Percentiles rank a stretch among this genome's conserved stretches.
Conservation (phyloP, 2,113 vertebrate species). For the Pitta sordida region DNA sequence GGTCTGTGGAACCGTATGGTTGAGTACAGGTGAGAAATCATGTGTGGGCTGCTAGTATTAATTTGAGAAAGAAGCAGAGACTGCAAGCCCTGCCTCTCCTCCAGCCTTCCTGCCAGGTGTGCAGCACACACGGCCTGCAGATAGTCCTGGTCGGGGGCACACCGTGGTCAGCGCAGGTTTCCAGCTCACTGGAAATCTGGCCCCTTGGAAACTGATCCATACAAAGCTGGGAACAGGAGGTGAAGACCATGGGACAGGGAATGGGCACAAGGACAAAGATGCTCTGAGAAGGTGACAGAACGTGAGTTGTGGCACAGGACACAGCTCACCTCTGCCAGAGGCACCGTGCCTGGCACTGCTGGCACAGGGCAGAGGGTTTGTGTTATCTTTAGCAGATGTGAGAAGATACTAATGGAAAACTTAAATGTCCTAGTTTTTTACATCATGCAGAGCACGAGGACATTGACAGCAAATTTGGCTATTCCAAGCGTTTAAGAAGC, state of each 20-base stretch:
- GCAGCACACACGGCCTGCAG: background rate
- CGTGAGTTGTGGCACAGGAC: fast-evolving
- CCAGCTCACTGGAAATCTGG: background rate
- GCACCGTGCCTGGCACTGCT: background rate
- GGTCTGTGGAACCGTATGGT: background rate
- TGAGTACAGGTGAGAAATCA: background rate
- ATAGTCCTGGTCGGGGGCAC: fast-evolving
- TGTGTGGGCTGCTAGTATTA: background rate
- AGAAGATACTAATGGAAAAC: background rate
- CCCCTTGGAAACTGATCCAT: background rate
- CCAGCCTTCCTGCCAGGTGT: background rate
- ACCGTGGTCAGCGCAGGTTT: background rate
- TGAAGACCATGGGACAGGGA: background rate
- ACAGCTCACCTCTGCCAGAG: fast-evolving
- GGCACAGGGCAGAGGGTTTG: background rate
- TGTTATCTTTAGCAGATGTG: background rate
- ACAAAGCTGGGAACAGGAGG: background rate
- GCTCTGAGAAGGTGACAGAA: background rate
- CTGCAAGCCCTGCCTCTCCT: background rate
- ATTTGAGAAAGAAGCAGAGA: background rate
- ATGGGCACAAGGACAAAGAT: background rate
- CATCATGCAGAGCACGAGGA: background rate
- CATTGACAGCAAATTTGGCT: background rate
- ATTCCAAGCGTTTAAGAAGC: background rate
- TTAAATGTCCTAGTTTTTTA: background rate